phyloP scores from a whole-genome alignment of 1,140 invertebrate species.

The Dendroctonus valens region DNA sequence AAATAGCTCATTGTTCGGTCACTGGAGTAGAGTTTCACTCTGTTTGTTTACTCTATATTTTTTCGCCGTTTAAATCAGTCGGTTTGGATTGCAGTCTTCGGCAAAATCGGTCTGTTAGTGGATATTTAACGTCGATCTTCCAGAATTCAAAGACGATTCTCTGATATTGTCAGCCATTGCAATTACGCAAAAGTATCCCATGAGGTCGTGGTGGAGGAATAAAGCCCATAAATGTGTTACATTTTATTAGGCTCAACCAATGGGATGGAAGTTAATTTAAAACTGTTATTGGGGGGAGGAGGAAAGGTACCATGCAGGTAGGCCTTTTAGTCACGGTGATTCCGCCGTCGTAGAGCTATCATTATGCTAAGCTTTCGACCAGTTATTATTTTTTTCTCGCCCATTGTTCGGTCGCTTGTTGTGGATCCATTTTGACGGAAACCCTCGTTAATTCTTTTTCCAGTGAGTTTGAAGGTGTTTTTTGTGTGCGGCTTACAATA shows the following conservation, averaged over 20 bases:
- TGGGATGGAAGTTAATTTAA: conserved; percentile 32
- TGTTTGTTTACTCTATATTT: no score
- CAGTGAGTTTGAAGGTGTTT: conserved; percentile 15
- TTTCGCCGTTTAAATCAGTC: no score
- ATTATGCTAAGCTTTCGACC: conserved; percentile 31
- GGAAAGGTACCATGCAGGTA: conserved; percentile 32
- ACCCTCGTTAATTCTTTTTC: conserved; percentile 18
- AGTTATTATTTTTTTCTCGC: conserved; percentile 31
- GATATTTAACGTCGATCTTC: not conserved
- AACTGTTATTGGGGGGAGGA: conserved; percentile 12
- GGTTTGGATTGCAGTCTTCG: no score
- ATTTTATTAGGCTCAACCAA: conserved; percentile 29
- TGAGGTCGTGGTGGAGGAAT: conserved; percentile 26
- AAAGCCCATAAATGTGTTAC: conserved; percentile 32
- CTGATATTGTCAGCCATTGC: conserved; percentile 24
- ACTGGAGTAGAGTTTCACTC: no score
- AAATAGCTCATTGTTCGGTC: no score
- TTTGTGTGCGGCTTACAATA: no score
- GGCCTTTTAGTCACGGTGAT: conserved; percentile 34
- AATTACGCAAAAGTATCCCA: conserved; percentile 28
- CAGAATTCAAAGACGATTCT: not conserved
- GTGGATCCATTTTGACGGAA: conserved; percentile 19
- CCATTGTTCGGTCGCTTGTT: conserved; percentile 22
- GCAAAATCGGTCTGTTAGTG: not conserved
- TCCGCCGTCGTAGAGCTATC: conserved; percentile 25